phyloP scores from a whole-genome alignment of 2,797 vertebrate species.

The Macropodus opercularis region DNA sequence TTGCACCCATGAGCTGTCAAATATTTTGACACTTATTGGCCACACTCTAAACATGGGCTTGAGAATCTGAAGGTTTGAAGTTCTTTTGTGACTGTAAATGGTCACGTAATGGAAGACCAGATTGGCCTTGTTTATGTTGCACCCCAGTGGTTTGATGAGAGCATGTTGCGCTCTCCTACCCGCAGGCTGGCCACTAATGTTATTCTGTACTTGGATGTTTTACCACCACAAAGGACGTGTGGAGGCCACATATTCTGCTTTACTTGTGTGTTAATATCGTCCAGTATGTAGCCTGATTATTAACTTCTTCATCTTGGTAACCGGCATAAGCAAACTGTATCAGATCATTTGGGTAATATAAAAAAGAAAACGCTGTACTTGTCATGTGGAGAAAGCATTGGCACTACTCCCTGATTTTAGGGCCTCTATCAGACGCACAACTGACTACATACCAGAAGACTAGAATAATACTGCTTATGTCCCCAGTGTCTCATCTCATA shows the following conservation, averaged over 20 bases:
- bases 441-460: neutral
- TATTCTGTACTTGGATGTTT: constrained; percentile 41
- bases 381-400: constrained; percentile 7
- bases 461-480: constrained; percentile 1
- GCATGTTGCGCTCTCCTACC: constrained; percentile 36
- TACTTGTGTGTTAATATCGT: constrained; percentile 1
- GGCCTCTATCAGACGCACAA: neutral
- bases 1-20: neutral
- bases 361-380: constrained; percentile 7
- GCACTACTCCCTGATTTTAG: constrained; percentile 13
- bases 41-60: constrained; percentile 41
- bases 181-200: constrained; percentile 26
- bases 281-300: neutral
- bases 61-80: constrained; percentile 45
- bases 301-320: constrained; percentile 1
- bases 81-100: constrained; percentile 70
- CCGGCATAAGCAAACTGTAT: constrained; percentile 2
- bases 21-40: constrained; percentile 28
- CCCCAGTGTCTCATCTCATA: constrained; percentile 16
- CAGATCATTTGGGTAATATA: neutral
- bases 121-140: constrained; percentile 67
- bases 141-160: constrained; percentile 58
- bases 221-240: constrained; percentile 17
- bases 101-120: constrained; percentile 55
- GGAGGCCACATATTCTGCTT: neutral